Conservation (phyloP, 2,797 vertebrate species). For the Buphagus erythrorhynchus region DNA sequence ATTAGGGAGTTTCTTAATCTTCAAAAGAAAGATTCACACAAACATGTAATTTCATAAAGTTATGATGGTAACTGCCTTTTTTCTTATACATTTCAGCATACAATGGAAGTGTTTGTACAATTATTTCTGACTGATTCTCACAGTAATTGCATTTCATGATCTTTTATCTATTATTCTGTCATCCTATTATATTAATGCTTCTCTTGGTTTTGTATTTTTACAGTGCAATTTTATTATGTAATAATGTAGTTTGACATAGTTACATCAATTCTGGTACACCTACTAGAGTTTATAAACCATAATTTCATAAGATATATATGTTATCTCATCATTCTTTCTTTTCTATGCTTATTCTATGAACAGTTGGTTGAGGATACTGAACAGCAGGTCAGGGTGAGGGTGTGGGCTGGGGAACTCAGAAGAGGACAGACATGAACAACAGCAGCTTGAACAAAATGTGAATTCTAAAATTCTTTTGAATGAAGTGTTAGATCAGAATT, state of each 20-base stretch:
- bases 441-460: not conserved
- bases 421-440: fast-evolving
- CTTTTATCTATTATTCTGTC: not conserved
- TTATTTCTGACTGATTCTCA: not conserved
- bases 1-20: not conserved
- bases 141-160: not conserved
- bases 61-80: not conserved
- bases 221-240: not conserved
- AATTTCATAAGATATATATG: not conserved
- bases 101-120: not conserved
- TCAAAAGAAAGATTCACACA: not conserved
- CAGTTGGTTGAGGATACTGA: not conserved
- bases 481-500: not conserved
- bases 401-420: not conserved
- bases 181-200: not conserved
- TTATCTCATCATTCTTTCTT: not conserved
- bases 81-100: not conserved
- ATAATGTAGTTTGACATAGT: not conserved
- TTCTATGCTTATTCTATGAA: not conserved
- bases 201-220: not conserved
- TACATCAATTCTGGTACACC: not conserved
- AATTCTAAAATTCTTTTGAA: not conserved
- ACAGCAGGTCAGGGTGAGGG: not conserved
- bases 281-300: not conserved
- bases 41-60: not conserved